Base-by-base conservation (phyloP, 1,140 invertebrate genomes). In the Lepidurus couesii region DNA sequence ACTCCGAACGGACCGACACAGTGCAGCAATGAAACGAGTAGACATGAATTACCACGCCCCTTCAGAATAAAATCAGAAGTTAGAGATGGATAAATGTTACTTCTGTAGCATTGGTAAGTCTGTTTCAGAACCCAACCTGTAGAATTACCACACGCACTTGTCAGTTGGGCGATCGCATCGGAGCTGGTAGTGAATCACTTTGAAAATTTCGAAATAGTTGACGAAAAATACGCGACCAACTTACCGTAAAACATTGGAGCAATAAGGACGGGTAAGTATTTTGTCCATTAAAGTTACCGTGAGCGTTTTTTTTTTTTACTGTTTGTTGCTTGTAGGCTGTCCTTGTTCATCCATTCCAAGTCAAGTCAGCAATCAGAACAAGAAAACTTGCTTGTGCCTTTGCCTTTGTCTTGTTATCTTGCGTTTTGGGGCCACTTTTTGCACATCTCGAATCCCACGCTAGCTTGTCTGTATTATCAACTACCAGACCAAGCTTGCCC, bases 321-420 rank as follows among this genome's bases (percentile, higher is more conserved):
- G 16, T 47, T 65, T 65, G 53, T 65, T 65, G 53, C 53, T 65
- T 65, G 53, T 65, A 65, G 53, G 53, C 9, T 65, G 53, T 65
- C 53, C 53, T 65, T 65, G 53, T 65, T 65, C 53, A 21, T n/a
- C 53, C 53, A 65, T n/a, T n/a, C 21, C 53, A 34, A 34, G 34
- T 65, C 53, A 65, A 65, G 53, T 65, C 53, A 65, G 53, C 53
- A n/a, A 65, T 13, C 2, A 34, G 34, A 34, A 34, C 34, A 34
- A 21, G 53, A 65, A 65, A 7, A 65, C 53, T 65, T 13, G 53
- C 53, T 65, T 65, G n/a, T 13, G 53, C 53, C 53, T 65, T 65
- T 13, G 53, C 53, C 53, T 65, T 65, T 65, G 53, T 65, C 53
- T 13, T 65, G n/a, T n/a, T 65, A 65, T 7, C 21, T 65, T 65